Base-by-base conservation (phyloP, 2,888 invertebrate genomes). In the Leptothorax acervorum region DNA sequence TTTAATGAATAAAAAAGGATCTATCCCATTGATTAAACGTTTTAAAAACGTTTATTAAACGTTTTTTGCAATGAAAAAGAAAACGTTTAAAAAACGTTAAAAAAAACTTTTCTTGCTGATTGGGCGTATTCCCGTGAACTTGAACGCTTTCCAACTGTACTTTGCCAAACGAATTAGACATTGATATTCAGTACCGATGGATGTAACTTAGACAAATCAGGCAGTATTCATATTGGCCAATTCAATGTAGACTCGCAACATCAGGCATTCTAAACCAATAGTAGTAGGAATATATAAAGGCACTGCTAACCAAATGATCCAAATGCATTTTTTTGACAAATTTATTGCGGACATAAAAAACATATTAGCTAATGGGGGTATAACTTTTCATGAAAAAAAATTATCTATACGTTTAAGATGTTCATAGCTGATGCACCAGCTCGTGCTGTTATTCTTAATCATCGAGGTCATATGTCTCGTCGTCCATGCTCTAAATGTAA, bases 121-220 rank as follows among this genome's bases (percentile, higher is more conserved):
- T n/a, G n/a, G n/a, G n/a, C n/a, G n/a, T n/a, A n/a, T n/a, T n/a
- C 3, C 39, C 0, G 35, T 6, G 35, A 3, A 23, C 15, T 71
- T 23, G 35, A 35, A 35, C 35, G 35, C 71, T 71, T 9, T 42
- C 39, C 55, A 42, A 11, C 39, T 35, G 6, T 35, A 35, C 28
- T 73, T 55, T 35, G 6, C 73, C 73, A 1, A 39, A 11, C 57
- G 5, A 73, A 18, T 28, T 73, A 28, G 28, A 73, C 0, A 57
- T 73, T 6, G 55, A 73, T 73, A 42, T 73, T 15, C n/a, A 57
- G 23, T 55, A 73, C 55, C 1, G 57, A 73, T 57, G 42, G 42
- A 3, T 28, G 60, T 57, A 6, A 42, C 6, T 42, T 73, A 73
- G 42, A 73, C 2, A 73, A 28, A 31, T 73, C 42, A 45, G 57